Conservation (phyloP, 2,113 vertebrate genomes). For the Diadophis punctatus region DNA sequence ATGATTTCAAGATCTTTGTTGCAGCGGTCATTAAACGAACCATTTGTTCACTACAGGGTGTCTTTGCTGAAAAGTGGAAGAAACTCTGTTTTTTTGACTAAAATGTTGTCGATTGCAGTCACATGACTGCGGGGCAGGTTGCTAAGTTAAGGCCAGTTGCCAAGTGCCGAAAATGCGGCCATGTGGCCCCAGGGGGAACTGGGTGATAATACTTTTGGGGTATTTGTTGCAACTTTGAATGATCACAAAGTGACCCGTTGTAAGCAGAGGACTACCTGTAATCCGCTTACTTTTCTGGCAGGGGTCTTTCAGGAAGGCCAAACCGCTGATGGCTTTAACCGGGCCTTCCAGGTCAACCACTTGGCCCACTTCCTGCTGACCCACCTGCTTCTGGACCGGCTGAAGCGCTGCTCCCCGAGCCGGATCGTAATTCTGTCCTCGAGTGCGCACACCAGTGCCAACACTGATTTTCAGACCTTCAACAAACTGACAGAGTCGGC, state of each 20-base stretch:
- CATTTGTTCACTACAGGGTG: too few species aligned
- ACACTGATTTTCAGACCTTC: constrained; percentile 69
- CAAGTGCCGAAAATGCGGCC: too few species aligned
- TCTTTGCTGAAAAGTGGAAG: too few species aligned
- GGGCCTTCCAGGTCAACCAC: constrained; percentile 85
- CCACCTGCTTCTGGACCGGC: constrained; percentile 79
- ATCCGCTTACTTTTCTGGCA: constrained; percentile 36
- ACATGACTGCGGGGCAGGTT: too few species aligned
- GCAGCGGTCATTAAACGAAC: too few species aligned
- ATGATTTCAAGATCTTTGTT: too few species aligned
- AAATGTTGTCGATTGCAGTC: too few species aligned
- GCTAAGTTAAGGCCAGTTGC: too few species aligned
- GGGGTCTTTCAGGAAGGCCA: constrained; percentile 72
- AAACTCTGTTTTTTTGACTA: too few species aligned
- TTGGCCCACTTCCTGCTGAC: constrained; percentile 91
- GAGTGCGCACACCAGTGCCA: constrained; percentile 67
- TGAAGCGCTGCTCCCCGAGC: constrained; percentile 74
- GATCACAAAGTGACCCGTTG: not conserved
- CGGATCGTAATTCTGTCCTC: constrained; percentile 83
- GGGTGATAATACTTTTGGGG: too few species aligned
- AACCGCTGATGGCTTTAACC: constrained; percentile 77
- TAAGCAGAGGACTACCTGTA: not conserved
- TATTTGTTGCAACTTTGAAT: not conserved
- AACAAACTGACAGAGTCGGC: constrained; percentile 42
- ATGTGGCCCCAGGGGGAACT: too few species aligned